Evolutionary conservation across 2,797 vertebrate genomes (phyloP), one percentile per base, ranked within the genome.

Genomic region (Jordanella pulchra): DNA sequence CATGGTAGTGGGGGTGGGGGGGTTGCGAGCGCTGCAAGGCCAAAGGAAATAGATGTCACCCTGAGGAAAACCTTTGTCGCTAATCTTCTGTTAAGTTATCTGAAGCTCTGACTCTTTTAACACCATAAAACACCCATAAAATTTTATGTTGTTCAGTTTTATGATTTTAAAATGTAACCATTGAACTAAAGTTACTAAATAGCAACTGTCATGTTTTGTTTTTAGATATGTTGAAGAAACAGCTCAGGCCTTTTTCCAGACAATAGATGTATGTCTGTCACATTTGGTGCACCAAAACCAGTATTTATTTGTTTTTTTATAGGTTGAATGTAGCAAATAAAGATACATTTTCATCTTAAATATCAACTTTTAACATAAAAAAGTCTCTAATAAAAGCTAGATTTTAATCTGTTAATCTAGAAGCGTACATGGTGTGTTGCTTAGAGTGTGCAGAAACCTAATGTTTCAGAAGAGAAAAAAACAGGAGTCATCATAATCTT

Each of bases 21-120:
- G 5, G 3, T 39, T n/a, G n/a, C n/a, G n/a, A n/a, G n/a, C n/a
- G n/a, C n/a, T n/a, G n/a, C n/a, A 68, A 78, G n/a, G 25, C 58
- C 42, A 6, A 15, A 55, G 65, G 60, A 78, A 74, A 79, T 76
- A 87, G 72, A 73, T 70, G 65, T 32, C 45, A 47, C 61, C 75
- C 44, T 60, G 55, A 54, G 53, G 60, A 63, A 45, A 44, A 18
- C 70, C 32, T 69, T 72, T 72, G 48, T 2, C 11, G 47, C 67
- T 56, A 45, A 13, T 66, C 21, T 39, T 66, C 21, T 39, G 47
- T 14, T 2, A 53, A 53, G 35, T 39, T 4, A 13, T 13, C 25
- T 21, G 21, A 32, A 35, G 18, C 12, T 35, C 21, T 39, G 32
- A n/a, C 18, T 39, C 35, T 39, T 39, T 7, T 39, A 39, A 39